Evolutionary conservation across 2,888 invertebrate genomes (phyloP), one percentile per base, ranked within the genome.

Genomic region (Drosophila testacea): DNA sequence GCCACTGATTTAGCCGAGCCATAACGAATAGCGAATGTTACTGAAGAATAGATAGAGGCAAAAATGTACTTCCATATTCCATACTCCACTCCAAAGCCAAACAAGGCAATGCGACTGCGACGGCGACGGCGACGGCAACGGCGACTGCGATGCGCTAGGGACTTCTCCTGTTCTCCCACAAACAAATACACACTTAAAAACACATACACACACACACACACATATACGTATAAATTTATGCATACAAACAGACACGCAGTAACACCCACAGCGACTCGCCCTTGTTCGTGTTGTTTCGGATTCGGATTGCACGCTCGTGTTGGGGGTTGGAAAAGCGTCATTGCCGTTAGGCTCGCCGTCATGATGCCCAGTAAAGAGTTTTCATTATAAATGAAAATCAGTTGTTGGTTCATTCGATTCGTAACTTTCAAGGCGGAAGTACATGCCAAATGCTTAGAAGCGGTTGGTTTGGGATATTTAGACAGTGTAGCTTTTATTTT

Each of bases 361-460:
- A 44, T 56, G 55, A 60, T 68, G 76, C 69, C 67, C 69, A 68
- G 81, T 75, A 70, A 85, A 85, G 86, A 85, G 91, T 90, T 91
- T 91, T 91, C 91, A 82, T 91, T 86, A 80, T 91, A 78, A 90
- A 89, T 90, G 91, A 79, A 85, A 89, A 89, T 73, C 90, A 81
- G 77, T 89, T 84, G 90, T 89, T 87, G 81, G 89, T 80, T 90
- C 91, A 91, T 91, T 91, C 91, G 85, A 85, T 89, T 86, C 83
- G 83, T 81, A 87, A 88, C 91, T 88, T 89, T 91, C 90, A 89
- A 85, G 78, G 85, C 90, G 91, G 85, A 91, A 91, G 91, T 88
- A 87, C 80, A 73, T 46, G 55, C 56, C 64, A 46, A 59, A 57
- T 44, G 51, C 59, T 59, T 47, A 44, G 57, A 34, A 55, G 60